phyloP scores from a whole-genome alignment of 2,888 invertebrate genomes.

The Nephrotoma flavescens region DNA sequence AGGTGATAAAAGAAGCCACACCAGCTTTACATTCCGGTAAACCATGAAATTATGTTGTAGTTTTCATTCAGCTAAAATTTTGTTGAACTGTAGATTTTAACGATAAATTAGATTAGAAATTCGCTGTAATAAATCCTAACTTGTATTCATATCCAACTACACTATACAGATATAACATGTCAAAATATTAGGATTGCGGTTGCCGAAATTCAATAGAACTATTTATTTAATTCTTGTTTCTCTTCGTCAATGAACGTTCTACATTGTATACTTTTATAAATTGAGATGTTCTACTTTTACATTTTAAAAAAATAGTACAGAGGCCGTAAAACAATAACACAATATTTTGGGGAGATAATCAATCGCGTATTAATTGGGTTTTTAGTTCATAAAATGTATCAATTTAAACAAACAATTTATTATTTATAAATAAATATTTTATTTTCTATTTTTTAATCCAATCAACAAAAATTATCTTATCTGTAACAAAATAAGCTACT shows the following conservation, averaged over 20 bases:
- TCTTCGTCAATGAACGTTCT: not conserved
- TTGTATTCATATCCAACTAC: no score
- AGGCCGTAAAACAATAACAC: not conserved
- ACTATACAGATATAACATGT: no score
- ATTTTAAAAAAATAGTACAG: not conserved
- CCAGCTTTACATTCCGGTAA: no score
- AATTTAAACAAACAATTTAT: not conserved
- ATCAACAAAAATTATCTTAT: not conserved
- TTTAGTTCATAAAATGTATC: not conserved
- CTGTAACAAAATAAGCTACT: not conserved
- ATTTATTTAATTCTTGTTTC: not conserved
- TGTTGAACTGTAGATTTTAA: no score
- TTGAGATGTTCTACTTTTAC: not conserved
- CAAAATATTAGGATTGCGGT: not conserved
- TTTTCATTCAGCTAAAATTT: no score
- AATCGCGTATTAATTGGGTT: not conserved
- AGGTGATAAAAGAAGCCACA: no score
- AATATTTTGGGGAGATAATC: not conserved
- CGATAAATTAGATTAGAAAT: no score
- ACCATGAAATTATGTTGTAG: no score
- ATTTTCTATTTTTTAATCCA: not conserved
- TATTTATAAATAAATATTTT: not conserved
- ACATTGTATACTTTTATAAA: not conserved
- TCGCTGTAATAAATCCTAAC: no score
- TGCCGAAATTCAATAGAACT: not conserved